Evolutionary conservation across 2,113 vertebrate species (phyloP), one percentile per base, ranked within the genome.

Genomic region (Chlamydotis undulata): DNA sequence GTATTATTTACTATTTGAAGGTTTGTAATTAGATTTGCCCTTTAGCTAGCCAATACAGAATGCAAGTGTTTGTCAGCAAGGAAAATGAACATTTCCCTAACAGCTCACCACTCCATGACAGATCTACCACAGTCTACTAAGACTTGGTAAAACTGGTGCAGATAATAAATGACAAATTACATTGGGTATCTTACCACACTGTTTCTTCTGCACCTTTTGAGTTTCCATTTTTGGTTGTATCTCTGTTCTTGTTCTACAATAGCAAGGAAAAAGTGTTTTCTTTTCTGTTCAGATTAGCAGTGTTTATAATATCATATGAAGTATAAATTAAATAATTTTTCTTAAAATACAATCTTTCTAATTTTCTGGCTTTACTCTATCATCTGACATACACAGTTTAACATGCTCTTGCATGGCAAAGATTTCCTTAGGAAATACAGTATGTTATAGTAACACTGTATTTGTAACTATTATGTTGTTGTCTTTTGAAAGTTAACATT

Each of bases 161-260:
- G 16, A 80, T 73, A 74, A 71, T 14, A 70, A 68, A 67, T 31
- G 17, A 88, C 49, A 95, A 93, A 37, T 71, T 47, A 61, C 29
- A 73, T 19, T 37, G 55, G 25, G 17, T 45, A 64, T 92, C 96
- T 97, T 96, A 98, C 97, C 95, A 97, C 98, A 98, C 28, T 95
- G 97, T 11, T 64, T 97, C 85, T 94, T 97, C 92, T 97, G 94
- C 59, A 90, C 65, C 17, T 93, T 80, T 70, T 89, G 84, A 93
- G 17, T 84, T 94, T 96, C 97, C 98, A 98, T 98, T 88, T 65
- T 97, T 77, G 19, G 19, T 59, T 92, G 12, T 74, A 78, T 82
- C 73, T 21, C 64, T 94, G 67, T 74, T 92, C 76, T 95, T 97
- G 83, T 41, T 80, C 90, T 97, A 90, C 39, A 96, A 61, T 35